Percentiles rank a stretch among this genome's conserved stretches.
Evolutionary conservation across 2,113 vertebrate genomes (phyloP).

Genomic region (Lethenteron reissneri): DNA sequence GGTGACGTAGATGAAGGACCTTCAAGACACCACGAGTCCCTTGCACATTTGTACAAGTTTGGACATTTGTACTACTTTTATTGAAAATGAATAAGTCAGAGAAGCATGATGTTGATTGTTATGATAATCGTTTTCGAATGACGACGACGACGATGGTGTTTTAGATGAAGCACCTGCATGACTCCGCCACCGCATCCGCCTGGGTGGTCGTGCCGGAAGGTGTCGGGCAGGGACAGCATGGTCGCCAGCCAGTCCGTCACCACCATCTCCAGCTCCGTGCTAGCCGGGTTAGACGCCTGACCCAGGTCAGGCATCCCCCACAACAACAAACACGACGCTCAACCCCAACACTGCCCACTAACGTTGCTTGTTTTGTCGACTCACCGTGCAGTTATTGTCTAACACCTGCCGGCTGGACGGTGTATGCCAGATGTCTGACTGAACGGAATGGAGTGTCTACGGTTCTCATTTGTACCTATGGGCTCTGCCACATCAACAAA

Average conservation of each 20-base stretch:
- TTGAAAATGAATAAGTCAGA: neutral
- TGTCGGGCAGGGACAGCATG: slow-evolving; percentile 61
- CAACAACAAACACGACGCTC: neutral
- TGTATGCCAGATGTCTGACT: too few relatives aligned
- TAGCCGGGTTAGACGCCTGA: slow-evolving; percentile 79
- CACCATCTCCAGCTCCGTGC: slow-evolving; percentile 83
- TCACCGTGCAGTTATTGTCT: too few relatives aligned
- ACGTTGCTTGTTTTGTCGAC: too few relatives aligned
- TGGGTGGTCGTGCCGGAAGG: slow-evolving; percentile 58
- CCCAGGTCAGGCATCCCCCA: slow-evolving; percentile 6
- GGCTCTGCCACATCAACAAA: too few relatives aligned
- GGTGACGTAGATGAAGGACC: too few relatives aligned
- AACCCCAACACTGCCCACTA: neutral
- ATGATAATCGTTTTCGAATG: neutral
- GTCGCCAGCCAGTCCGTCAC: slow-evolving; percentile 89
- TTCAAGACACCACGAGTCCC: too few relatives aligned
- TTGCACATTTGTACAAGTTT: too few relatives aligned
- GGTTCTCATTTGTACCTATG: too few relatives aligned
- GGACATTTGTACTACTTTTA: neutral
- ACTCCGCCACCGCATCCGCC: slow-evolving; percentile 60
- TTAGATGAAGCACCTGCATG: slow-evolving; percentile 35
- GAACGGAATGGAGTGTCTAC: too few relatives aligned
- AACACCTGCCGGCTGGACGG: too few relatives aligned
- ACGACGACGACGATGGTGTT: neutral
- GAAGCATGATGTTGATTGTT: neutral